A percentile compares a stretch with the other conserved stretches of the same genome.
Evolutionary conservation across 1,140 invertebrate species (phyloP).

Genomic region (Orchestia grillus): DNA sequence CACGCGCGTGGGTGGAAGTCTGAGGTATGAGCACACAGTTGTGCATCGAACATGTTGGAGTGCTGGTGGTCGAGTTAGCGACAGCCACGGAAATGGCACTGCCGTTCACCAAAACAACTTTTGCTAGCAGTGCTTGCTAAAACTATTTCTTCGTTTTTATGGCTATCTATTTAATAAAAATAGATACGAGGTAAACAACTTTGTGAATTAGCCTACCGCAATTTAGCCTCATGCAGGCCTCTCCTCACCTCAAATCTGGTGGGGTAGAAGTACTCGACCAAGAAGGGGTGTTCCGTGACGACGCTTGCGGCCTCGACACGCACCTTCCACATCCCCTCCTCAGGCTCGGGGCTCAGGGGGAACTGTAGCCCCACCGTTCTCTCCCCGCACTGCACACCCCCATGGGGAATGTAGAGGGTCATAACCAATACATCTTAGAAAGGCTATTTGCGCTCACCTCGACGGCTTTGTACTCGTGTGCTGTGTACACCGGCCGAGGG

Average conservation of each 20-base stretch:
- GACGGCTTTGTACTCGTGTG: neutral
- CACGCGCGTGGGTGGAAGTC: neutral
- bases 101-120: neutral
- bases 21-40: neutral
- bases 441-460: neutral
- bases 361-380: constrained; percentile 93
- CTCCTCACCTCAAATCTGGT: constrained; percentile 53
- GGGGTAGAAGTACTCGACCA: constrained; percentile 25
- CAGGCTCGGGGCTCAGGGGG: constrained; percentile 89
- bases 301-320: constrained; percentile 89
- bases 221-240: neutral
- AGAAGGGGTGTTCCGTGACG: constrained; percentile 77
- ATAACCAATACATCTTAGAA: neutral
- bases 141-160: neutral
- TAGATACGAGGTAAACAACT: neutral
- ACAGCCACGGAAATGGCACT: neutral
- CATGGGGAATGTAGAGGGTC: neutral
- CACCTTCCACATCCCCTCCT: constrained; percentile 93
- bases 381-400: constrained; percentile 80
- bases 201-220: neutral
- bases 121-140: neutral
- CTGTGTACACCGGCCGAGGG: neutral
- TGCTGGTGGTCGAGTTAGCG: neutral
- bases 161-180: neutral
- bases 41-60: neutral